phyloP scores from a whole-genome alignment of 2,888 invertebrate species.

The Andrena marginata region DNA sequence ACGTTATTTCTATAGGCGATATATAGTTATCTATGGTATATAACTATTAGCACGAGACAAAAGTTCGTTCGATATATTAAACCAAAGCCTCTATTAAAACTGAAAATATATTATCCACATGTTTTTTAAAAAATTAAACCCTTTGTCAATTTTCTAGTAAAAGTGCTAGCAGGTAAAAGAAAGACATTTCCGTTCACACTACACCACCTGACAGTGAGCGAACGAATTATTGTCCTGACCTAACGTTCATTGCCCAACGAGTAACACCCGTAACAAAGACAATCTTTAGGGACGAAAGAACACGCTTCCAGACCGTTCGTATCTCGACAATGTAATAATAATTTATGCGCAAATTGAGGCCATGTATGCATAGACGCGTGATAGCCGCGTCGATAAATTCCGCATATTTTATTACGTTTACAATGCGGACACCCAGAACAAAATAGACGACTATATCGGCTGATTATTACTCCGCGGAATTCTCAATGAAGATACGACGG shows the following conservation, averaged over 20 bases:
- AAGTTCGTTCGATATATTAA: no score
- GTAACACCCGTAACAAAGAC: not conserved
- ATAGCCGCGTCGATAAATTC: conserved; percentile 73
- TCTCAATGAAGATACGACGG: conserved; percentile 60
- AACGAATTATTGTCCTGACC: not conserved
- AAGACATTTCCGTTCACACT: not conserved
- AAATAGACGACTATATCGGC: conserved; percentile 62
- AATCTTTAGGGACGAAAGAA: not conserved
- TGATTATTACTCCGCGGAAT: conserved; percentile 70
- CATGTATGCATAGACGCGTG: conserved; percentile 25
- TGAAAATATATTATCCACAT: no score
- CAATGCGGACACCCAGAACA: conserved; percentile 67
- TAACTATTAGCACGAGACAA: no score
- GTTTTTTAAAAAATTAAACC: no score
- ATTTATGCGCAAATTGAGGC: conserved; percentile 52
- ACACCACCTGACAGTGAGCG: not conserved
- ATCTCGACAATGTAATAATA: conserved; percentile 56
- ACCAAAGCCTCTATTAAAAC: no score
- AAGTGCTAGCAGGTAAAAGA: not conserved
- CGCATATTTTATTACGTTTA: conserved; percentile 77
- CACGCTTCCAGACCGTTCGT: conserved; percentile 9
- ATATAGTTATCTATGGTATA: no score
- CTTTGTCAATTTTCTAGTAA: no score
- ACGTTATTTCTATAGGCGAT: no score
- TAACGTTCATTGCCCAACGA: not conserved